Base-by-base conservation (phyloP, 2,888 invertebrate genomes). In the Pilophorus perplexus region DNA sequence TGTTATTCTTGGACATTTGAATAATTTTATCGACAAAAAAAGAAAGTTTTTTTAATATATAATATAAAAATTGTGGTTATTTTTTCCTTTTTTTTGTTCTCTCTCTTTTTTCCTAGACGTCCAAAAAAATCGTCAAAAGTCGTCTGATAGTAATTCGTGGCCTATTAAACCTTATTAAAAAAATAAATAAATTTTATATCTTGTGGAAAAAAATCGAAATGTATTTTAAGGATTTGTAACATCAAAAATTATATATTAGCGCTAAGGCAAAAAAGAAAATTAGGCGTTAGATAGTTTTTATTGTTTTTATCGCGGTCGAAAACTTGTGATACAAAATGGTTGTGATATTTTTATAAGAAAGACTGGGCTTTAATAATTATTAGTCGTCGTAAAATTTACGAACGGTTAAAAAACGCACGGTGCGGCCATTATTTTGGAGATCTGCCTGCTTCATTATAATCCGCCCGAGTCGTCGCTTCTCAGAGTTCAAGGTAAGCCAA, bases 301-400 rank as follows among this genome's bases (percentile, higher is more conserved):
- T 65, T 65, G 52, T 69, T 60, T 60, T 28, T 67, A 65, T 69
- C 65, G 67, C 57, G n/a, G n/a, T 64, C 69, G 68, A 67, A 65
- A 69, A 72, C 64, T 72, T 72, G 72, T 72, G 72, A 72, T 72
- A 71, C 67, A 71, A 70, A 69, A 71, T 71, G 72, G 72, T 72
- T 72, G 72, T 72, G 72, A 72, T 72, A 72, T 71, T 72, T 72
- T 70, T 71, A 67, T 72, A 71, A 71, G 70, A 70, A 66, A 70
- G 70, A 70, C 70, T 70, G 68, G 68, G 64, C 46, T 57, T 67
- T 67, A 64, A n/a, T 50, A 50, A 59, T 33, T 64, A 64, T 64
- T 64, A 64, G 38, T 37, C 48, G 27, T 50, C 52, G 64, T 52
- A 38, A 64, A 48, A 27, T 59, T 59, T 59, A n/a, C 59, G 42